Base-by-base conservation (phyloP, 2,113 vertebrate species). In the Arenaria interpres region DNA sequence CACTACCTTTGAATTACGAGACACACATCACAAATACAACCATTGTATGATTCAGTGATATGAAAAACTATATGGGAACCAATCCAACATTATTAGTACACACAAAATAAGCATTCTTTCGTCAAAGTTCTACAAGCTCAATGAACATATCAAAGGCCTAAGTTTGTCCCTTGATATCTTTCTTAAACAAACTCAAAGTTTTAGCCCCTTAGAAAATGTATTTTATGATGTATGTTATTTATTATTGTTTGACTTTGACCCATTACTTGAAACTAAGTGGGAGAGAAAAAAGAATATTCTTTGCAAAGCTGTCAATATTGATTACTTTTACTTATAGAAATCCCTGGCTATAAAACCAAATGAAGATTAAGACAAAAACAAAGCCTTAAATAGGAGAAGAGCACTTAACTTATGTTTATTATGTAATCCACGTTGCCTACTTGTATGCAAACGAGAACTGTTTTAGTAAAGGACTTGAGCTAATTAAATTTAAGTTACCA, bases 141-240 rank as follows among this genome's bases (percentile, higher is more conserved):
- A 48, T 59, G 88, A 84, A 71, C 69, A 88, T 85, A 96, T 96
- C 96, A 97, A 96, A 97, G 93, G 39, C 45, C 15, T 63, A 37
- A 27, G 30, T 71, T 85, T 85, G 67, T 93, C 71, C 79, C 82
- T 94, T 94, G 88, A 87, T 93, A 88, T 25, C 48, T 94, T 94
- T 72, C 39, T 75, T 91, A 95, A 97, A 95, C 86, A 97, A 96
- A 94, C 22, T 2, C 6, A 17, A 94, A 59, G 32, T 45, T 92
- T 96, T 39, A 96, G 53, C 41, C 27, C 16, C 43, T 93, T 90
- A 80, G 51, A 94, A 90, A 82, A 69, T 41, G 19, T 35, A 67
- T 89, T 67, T 83, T 43, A 64, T 51, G 30, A 77, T 74, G 37
- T 6, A 18, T 50, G 14, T 8, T 90, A 48, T 96, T 96, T 95